These are phyloP conservation scores for Hephaestus fuliginosus DNA, from an alignment of 2,797 vertebrate species.

Conservation along the genomic window DNA sequence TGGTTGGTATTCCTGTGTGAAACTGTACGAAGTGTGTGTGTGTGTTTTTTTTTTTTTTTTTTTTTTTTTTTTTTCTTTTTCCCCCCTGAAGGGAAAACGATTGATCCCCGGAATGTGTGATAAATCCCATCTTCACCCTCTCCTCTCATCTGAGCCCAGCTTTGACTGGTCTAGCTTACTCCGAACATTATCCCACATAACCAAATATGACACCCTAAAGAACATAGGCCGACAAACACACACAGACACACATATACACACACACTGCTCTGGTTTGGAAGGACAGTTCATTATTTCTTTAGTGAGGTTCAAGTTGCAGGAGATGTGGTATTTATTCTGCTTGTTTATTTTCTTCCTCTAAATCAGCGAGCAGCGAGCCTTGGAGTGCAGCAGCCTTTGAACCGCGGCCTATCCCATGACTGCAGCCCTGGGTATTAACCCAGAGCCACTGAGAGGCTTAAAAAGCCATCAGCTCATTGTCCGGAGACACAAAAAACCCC, in stretches of 20 bases:
- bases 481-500: constrained; percentile 89
- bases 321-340: constrained; percentile 78
- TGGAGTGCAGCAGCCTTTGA: constrained; percentile 82
- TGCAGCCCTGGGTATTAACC: constrained; percentile 85
- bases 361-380: constrained; percentile 72
- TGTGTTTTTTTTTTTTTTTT: too few relatives aligned
- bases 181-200: constrained; percentile 67
- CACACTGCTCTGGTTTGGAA: constrained; percentile 39
- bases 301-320: constrained; percentile 74
- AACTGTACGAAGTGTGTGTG: constrained; percentile 34
- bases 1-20: constrained; percentile 50
- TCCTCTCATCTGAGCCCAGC: constrained; percentile 66
- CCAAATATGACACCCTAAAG: constrained; percentile 68
- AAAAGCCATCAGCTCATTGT: constrained; percentile 93
- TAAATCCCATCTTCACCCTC: constrained; percentile 78
- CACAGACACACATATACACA: background rate
- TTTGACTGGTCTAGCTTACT: constrained; percentile 59
- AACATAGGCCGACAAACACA: constrained; percentile 37
- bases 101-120: constrained; percentile 76
- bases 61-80: background rate
- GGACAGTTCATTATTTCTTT: constrained; percentile 80
- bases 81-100: constrained; percentile 57
- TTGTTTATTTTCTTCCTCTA: constrained; percentile 81
- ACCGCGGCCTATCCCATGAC: constrained; percentile 82
- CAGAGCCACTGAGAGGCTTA: constrained; percentile 90